A percentile compares a stretch with the other conserved stretches of the same genome.
Conservation (phyloP, 2,797 vertebrate genomes). For the Diplodus puntazzo region DNA sequence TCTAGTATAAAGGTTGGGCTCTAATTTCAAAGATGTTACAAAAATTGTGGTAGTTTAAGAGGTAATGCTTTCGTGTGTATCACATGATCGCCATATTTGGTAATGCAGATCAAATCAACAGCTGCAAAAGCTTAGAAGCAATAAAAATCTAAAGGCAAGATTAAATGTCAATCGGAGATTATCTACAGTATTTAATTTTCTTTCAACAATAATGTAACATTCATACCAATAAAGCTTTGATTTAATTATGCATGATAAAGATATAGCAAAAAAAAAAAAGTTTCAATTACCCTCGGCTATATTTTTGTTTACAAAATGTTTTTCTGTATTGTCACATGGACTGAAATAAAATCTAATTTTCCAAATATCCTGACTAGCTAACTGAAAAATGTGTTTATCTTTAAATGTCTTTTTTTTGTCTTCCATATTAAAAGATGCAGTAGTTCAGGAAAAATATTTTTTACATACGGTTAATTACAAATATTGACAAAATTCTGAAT, state of each 20-base stretch:
- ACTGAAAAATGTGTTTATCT: background rate
- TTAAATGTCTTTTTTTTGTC: background rate
- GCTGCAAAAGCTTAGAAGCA: background rate
- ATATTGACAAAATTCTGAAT: background rate
- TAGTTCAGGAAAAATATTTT: background rate
- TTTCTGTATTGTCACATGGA: background rate
- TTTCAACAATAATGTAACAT: too few relatives aligned
- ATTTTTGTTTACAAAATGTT: background rate
- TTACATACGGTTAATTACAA: background rate
- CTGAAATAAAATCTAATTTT: background rate
- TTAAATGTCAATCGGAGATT: background rate
- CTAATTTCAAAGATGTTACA: background rate
- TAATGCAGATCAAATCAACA: background rate
- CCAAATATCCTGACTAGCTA: background rate
- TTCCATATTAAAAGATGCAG: background rate
- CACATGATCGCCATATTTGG: background rate
- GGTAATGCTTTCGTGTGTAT: background rate
- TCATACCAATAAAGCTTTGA: too few relatives aligned
- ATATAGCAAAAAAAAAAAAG: background rate
- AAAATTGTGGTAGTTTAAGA: background rate
- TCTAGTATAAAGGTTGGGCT: too few relatives aligned
- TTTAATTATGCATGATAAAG: background rate
- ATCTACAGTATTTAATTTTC: too few relatives aligned
- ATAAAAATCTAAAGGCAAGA: background rate
- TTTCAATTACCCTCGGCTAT: background rate